Evolutionary conservation across 2,113 vertebrate genomes (phyloP).

Genomic region (Tachycineta bicolor): DNA sequence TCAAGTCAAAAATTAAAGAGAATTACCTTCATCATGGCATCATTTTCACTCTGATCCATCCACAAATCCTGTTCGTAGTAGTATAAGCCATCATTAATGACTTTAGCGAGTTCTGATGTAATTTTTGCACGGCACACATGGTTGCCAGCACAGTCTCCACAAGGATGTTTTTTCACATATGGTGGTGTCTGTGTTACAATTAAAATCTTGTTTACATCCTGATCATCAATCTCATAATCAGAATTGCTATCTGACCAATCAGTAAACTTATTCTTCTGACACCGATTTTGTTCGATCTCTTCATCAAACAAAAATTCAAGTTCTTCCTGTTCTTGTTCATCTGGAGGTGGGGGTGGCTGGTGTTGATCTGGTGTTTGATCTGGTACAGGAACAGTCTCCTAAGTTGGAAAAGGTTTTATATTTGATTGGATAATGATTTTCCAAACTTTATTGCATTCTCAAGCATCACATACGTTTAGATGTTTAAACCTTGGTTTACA

Average conservation of each 20-base stretch:
- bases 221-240: constrained; percentile 80
- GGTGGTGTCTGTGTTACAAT: constrained; percentile 81
- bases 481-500: neutral
- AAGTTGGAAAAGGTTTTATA: neutral
- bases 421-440: neutral
- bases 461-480: neutral
- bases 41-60: constrained; percentile 66
- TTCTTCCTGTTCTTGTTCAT: constrained; percentile 84
- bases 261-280: constrained; percentile 69
- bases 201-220: constrained; percentile 81
- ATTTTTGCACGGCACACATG: constrained; percentile 69
- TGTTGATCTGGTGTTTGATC: constrained; percentile 40
- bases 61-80: constrained; percentile 80
- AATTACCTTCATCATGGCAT: constrained; percentile 73
- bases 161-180: constrained; percentile 72
- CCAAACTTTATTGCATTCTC: neutral
- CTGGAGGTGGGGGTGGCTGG: constrained; percentile 13
- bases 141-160: constrained; percentile 66
- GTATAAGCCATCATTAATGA: constrained; percentile 80
- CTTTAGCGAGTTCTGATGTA: constrained; percentile 76
- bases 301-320: constrained; percentile 88
- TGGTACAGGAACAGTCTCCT: constrained; percentile 68
- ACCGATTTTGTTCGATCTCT: constrained; percentile 74
- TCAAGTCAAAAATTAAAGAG: neutral
- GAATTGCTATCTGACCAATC: constrained; percentile 80